A percentile compares a stretch with the other conserved stretches of the same genome.
These are phyloP conservation scores for Drosophila longiperda DNA, from an alignment of 2,888 invertebrate species.

Conservation along the genomic window DNA sequence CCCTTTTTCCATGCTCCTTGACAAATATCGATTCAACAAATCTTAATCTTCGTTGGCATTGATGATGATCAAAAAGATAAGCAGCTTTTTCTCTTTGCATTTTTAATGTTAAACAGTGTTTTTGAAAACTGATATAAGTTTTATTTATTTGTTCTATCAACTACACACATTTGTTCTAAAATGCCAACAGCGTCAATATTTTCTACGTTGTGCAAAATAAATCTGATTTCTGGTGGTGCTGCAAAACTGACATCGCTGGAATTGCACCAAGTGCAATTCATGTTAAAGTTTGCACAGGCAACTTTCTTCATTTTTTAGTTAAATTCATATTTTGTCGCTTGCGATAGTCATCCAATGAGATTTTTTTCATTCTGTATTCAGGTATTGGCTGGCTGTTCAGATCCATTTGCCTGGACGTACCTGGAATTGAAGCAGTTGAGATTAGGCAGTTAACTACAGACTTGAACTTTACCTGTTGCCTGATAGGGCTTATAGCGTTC, in stretches of 20 bases:
- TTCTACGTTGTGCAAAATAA: neutral
- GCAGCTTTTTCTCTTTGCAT: neutral
- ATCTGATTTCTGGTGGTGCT: neutral
- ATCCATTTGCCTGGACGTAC: neutral
- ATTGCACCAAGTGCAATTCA: neutral
- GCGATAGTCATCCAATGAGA: conserved; percentile 44
- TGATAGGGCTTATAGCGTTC: conserved; percentile 34
- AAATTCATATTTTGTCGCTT: conserved; percentile 13
- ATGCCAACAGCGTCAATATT: neutral
- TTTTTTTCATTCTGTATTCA: conserved; percentile 21
- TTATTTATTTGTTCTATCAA: neutral
- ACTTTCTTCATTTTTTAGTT: neutral
- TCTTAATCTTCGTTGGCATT: neutral
- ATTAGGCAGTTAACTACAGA: neutral
- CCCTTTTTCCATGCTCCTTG: neutral
- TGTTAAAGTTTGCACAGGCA: neutral
- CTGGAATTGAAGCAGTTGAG: neutral
- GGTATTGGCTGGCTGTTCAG: neutral
- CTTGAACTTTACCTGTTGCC: conserved; percentile 16
- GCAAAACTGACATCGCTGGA: neutral
- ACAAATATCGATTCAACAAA: neutral
- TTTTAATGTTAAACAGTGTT: neutral
- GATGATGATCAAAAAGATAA: neutral
- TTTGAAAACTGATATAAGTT: neutral
- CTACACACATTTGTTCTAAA: neutral